Evolutionary conservation across 1,140 invertebrate species (phyloP).

Genomic region (Aphelenchoides fujianensis): DNA sequence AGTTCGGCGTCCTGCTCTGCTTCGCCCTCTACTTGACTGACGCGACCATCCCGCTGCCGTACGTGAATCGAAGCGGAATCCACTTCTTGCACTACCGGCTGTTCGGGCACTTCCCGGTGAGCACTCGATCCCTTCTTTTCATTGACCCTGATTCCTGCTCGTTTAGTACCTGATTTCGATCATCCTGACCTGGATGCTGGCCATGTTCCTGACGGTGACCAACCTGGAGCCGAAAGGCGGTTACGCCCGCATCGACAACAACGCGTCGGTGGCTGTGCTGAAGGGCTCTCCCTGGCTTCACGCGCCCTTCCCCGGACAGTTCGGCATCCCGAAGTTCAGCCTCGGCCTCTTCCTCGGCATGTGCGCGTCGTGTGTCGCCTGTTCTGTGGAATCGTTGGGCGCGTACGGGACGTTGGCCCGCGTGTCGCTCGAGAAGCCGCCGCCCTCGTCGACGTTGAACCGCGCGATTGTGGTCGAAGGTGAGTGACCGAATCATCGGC

Average conservation of each 20-base stretch:
- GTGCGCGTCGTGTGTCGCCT: constrained; percentile 55
- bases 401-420: constrained; percentile 61
- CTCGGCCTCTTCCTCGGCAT: constrained; percentile 61
- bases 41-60: constrained; percentile 53
- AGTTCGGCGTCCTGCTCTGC: constrained; percentile 55
- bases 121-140: too few species aligned
- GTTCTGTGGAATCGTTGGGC: constrained; percentile 62
- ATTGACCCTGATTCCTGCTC: too few species aligned
- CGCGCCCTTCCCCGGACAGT: constrained; percentile 54
- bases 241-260: constrained; percentile 36
- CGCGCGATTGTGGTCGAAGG: constrained; percentile 62
- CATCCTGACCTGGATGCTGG: constrained; percentile 34
- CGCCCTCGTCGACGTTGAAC: constrained; percentile 60
- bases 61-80: constrained; percentile 43
- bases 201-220: constrained; percentile 31
- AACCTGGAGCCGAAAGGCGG: constrained; percentile 28
- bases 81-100: constrained; percentile 52
- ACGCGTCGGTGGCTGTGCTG: constrained; percentile 27
- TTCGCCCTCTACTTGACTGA: constrained; percentile 61
- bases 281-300: constrained; percentile 36
- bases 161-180: constrained; percentile 44
- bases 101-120: constrained; percentile 63
- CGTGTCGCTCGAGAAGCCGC: constrained; percentile 47
- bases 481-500: background rate
- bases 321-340: constrained; percentile 59